Percentiles rank a stretch among this genome's conserved stretches.
These are phyloP conservation scores for Parnassius orleans DNA, from an alignment of 2,888 invertebrate genomes.

Conservation along the genomic window DNA sequence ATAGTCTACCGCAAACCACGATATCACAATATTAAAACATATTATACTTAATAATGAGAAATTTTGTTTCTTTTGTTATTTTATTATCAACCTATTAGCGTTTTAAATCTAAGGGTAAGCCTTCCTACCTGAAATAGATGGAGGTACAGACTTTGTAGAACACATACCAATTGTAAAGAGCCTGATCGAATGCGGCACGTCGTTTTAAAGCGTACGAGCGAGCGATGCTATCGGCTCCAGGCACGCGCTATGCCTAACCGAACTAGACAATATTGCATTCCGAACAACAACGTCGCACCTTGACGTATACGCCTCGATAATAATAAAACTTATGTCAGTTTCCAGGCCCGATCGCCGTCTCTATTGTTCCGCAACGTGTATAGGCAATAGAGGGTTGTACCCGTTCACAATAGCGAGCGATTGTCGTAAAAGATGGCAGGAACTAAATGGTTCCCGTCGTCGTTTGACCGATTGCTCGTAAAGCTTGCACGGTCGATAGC, in stretches of 20 bases:
- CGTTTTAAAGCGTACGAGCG: conserved; percentile 35
- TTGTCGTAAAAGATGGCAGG: conserved; percentile 65
- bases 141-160: conserved; percentile 42
- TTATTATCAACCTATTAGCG: neutral
- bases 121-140: conserved; percentile 43
- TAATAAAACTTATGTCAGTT: conserved; percentile 44
- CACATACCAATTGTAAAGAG: conserved; percentile 43
- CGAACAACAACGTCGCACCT: conserved; percentile 38
- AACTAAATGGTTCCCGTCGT: conserved; percentile 61
- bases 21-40: conserved; percentile 52
- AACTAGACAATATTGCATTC: conserved; percentile 50
- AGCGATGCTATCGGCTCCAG: conserved; percentile 44
- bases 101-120: neutral
- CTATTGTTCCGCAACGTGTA: conserved; percentile 49
- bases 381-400: conserved; percentile 34
- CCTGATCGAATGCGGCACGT: conserved; percentile 25
- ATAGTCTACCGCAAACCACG: conserved; percentile 54
- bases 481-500: conserved; percentile 43
- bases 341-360: conserved; percentile 41
- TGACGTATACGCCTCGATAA: conserved; percentile 43
- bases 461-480: conserved; percentile 65
- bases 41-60: conserved; percentile 53
- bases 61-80: neutral
- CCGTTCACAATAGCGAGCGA: conserved; percentile 51
- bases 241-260: conserved; percentile 31